Evolutionary conservation across 2,888 invertebrate species (phyloP).

Genomic region (Myopa tessellatipennis): DNA sequence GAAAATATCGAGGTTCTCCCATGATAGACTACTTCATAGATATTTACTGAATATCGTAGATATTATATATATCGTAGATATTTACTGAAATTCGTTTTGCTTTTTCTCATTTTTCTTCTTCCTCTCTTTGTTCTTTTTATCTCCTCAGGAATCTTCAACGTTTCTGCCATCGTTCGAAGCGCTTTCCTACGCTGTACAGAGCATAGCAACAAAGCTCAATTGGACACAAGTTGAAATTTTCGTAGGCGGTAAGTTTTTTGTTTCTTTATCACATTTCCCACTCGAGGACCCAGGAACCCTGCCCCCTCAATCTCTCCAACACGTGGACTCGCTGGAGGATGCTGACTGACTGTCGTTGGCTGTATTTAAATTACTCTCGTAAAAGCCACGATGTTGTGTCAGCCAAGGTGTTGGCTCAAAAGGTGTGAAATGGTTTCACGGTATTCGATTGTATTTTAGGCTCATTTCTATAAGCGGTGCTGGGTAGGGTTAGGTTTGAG

Average conservation of each 20-base stretch:
- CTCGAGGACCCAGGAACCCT: too few species aligned
- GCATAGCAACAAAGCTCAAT: slow-evolving; percentile 67
- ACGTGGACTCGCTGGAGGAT: not conserved
- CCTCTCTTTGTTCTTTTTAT: slow-evolving; percentile 39
- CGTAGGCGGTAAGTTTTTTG: slow-evolving; percentile 65
- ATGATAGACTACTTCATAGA: not conserved
- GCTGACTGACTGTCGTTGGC: not conserved
- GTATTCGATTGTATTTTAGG: not conserved
- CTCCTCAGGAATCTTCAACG: slow-evolving; percentile 65
- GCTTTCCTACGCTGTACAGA: slow-evolving; percentile 67
- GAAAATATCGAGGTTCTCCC: too few species aligned
- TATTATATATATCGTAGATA: not conserved
- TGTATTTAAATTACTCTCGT: not conserved
- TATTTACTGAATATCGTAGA: not conserved
- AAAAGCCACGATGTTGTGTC: slow-evolving; percentile 13
- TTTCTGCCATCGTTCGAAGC: slow-evolving; percentile 68
- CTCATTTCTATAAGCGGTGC: too few species aligned
- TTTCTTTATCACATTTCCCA: slow-evolving; percentile 2
- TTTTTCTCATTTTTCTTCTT: slow-evolving; percentile 20
- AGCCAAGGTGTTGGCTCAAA: not conserved
- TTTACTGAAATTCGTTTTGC: slow-evolving; percentile 20
- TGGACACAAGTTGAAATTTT: slow-evolving; percentile 68
- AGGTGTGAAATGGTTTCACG: slow-evolving; percentile 10
- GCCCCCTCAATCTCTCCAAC: not conserved
- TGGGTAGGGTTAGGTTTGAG: not conserved